Conservation (phyloP, 2,113 vertebrate genomes). For the Toxotes chatareus region DNA sequence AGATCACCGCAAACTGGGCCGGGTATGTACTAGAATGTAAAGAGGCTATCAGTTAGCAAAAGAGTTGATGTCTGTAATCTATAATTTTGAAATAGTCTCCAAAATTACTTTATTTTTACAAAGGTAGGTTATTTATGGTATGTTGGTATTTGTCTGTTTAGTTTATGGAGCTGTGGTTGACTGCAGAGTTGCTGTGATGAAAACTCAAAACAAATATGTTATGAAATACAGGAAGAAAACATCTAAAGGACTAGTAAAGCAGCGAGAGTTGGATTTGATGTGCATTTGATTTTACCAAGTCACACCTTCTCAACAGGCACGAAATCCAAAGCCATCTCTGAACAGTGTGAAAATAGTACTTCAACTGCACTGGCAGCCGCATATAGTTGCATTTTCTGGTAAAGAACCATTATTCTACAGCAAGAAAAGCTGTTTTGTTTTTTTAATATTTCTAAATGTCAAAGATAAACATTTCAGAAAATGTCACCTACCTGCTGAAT, state of each 20-base stretch:
- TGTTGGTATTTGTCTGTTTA: neutral
- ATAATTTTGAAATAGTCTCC: neutral
- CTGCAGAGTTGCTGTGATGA: neutral
- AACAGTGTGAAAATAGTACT: neutral
- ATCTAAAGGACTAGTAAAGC: neutral
- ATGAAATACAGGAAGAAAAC: neutral
- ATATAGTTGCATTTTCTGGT: neutral
- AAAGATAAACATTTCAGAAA: neutral
- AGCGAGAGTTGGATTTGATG: neutral
- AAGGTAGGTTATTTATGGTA: neutral
- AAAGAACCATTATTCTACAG: neutral
- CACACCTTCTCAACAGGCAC: neutral
- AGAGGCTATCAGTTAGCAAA: neutral
- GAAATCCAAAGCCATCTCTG: slow-evolving; percentile 1
- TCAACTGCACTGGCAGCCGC: neutral
- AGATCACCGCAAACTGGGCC: slow-evolving; percentile 93
- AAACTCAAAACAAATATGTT: neutral
- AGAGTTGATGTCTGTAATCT: neutral
- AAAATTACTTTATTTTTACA: neutral
- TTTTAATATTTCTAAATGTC: neutral
- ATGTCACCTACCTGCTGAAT: neutral
- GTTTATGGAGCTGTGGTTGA: neutral
- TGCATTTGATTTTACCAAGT: neutral
- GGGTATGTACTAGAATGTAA: slow-evolving; percentile 72
- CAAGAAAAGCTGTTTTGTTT: neutral